These are phyloP conservation scores for Cheilosia variabilis DNA, from an alignment of 2,888 invertebrate genomes.

Conservation along the genomic window DNA sequence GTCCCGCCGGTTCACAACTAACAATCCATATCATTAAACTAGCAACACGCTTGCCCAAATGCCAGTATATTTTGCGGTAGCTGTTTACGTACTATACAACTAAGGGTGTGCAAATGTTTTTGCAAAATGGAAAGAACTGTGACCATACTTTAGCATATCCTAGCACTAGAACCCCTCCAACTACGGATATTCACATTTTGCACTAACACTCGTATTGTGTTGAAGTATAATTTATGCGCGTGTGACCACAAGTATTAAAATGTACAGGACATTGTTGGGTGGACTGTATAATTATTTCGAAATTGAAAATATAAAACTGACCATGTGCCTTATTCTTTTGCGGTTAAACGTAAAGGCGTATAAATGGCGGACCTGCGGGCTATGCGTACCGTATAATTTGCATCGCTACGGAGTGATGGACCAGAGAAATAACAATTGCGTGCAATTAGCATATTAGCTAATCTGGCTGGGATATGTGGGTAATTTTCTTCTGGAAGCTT, in stretches of 20 bases:
- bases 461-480: slow-evolving; percentile 13
- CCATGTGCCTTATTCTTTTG: slow-evolving; percentile 45
- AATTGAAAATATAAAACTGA: slow-evolving; percentile 18
- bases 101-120: slow-evolving; percentile 11
- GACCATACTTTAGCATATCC: slow-evolving; percentile 6
- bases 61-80: slow-evolving; percentile 1
- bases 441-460: slow-evolving; percentile 21
- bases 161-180: neutral
- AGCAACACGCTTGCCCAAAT: neutral
- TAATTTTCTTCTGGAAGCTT: slow-evolving; percentile 1
- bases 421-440: slow-evolving; percentile 3
- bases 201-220: neutral
- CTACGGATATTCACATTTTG: neutral
- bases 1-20: no score
- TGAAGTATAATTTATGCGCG: slow-evolving; percentile 36
- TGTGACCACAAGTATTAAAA: slow-evolving; percentile 35
- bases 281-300: slow-evolving; percentile 46
- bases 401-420: neutral
- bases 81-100: neutral
- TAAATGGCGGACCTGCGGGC: slow-evolving; percentile 31
- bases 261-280: slow-evolving; percentile 22
- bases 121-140: slow-evolving; percentile 2
- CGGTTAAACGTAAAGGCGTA: slow-evolving; percentile 26
- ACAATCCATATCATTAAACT: no score
- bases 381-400: slow-evolving; percentile 3